phyloP scores from a whole-genome alignment of 37 sponge, comb jelly and placozoan genomes.

The Axinella damicornis region DNA sequence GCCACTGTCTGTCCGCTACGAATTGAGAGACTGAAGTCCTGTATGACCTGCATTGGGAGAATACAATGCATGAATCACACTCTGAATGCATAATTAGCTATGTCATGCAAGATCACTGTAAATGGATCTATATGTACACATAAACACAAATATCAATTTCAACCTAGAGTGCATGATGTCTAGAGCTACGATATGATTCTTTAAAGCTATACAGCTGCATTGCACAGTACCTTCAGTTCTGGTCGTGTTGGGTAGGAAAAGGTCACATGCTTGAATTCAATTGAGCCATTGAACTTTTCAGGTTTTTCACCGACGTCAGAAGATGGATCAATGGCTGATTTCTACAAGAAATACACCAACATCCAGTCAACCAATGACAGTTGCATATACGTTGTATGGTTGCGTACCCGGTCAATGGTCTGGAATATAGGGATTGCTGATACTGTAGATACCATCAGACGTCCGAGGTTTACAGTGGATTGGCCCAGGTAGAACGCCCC shows the following conservation, averaged over 20 bases:
- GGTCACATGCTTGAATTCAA: conserved; percentile 49
- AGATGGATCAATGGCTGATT: conserved; percentile 45
- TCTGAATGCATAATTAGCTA: too few species aligned
- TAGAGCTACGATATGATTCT: too few species aligned
- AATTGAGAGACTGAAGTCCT: conserved; percentile 36
- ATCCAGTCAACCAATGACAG: too few species aligned
- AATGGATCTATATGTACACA: too few species aligned
- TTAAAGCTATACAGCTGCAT: too few species aligned
- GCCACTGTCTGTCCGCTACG: conserved; percentile 65
- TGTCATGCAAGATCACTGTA: background rate
- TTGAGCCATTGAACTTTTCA: conserved; percentile 17
- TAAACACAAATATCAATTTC: too few species aligned
- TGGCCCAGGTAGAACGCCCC: conserved; percentile 67
- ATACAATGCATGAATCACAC: too few species aligned
- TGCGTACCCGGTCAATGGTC: conserved; percentile 68
- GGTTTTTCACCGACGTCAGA: conserved; percentile 38
- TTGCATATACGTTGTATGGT: too few species aligned
- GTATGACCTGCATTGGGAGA: conserved; percentile 50
- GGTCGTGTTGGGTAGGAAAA: conserved; percentile 66
- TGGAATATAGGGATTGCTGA: conserved; percentile 56
- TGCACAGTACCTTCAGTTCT: conserved; percentile 14
- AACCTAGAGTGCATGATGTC: too few species aligned
- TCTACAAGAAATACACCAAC: too few species aligned
- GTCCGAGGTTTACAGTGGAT: conserved; percentile 51
- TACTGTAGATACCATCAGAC: conserved; percentile 42